Base-by-base conservation (phyloP, 35 echinoderm and acorn worm genomes). In the Lytechinus variegatus region DNA sequence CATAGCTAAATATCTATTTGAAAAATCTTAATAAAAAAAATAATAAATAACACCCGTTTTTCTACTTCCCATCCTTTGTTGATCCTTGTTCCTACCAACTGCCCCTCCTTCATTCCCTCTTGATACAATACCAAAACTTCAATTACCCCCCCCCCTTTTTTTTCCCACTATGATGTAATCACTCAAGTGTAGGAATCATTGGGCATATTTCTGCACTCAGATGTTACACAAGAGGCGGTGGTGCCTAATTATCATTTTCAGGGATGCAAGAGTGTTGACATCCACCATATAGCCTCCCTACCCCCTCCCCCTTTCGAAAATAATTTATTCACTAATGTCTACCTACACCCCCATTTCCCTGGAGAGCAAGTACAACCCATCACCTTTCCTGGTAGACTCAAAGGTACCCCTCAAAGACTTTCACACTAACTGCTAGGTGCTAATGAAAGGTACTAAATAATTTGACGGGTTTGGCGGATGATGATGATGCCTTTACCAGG, bases 381-480 rank as follows among this genome's bases (percentile, higher is more conserved):
- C 61, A 19, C 61, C 61, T 71, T 71, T 3, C 61, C 61, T n/a
- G 66, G 19, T 79, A 79, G 4, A n/a, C 4, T 16, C 56, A 13
- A 16, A 79, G 66, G 66, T 79, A 79, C 66, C 66, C n/a, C 66
- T 79, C 14, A 79, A 79, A 79, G 66, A 6, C 66, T 79, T 79
- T 79, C 66, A 79, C 66, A 79, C 66, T 79, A 79, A 79, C 66
- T 79, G 66, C 66, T 79, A 79, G 66, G 88, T 52, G 88, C 52
- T 90, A 90, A 90, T 90, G 88, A 90, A 54, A 90, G 88, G 88
- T 90, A 28, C 88, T 90, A 28, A 90, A 90, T 90, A 54, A 90
- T 79, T 79, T 90, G 88, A 33, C 88, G 52, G 88, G 88, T 44
- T 90, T 52, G 88, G 88, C 14, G 9, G 88, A 44, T 90, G 88